phyloP scores from a whole-genome alignment of 2,797 vertebrate genomes.

The Helostoma temminkii region DNA sequence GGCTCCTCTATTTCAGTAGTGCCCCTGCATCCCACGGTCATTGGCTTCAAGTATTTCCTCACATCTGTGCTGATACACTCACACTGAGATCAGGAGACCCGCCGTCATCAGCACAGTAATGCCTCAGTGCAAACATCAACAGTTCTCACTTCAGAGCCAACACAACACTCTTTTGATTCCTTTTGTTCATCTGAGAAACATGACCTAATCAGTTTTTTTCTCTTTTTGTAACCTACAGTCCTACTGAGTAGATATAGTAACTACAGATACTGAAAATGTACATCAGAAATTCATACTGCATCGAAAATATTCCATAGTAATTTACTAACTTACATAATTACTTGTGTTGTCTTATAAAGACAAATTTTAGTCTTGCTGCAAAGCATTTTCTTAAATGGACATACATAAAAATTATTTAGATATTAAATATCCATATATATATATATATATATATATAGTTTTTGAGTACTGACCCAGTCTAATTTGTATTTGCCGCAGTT shows the following conservation, averaged over 20 bases:
- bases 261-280: background rate
- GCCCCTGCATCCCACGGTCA: slow-evolving; percentile 59
- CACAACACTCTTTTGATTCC: slow-evolving; percentile 53
- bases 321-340: too few relatives aligned
- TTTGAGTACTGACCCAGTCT: slow-evolving; percentile 20
- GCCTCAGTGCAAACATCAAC: slow-evolving; percentile 71
- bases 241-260: slow-evolving; percentile 15
- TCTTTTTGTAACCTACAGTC: slow-evolving; percentile 16
- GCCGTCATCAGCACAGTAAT: slow-evolving; percentile 61
- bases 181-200: slow-evolving; percentile 39
- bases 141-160: slow-evolving; percentile 50
- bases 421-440: too few relatives aligned
- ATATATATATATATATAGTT: too few relatives aligned
- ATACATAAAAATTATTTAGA: too few relatives aligned
- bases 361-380: background rate
- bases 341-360: too few relatives aligned
- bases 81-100: slow-evolving; percentile 79
- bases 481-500: slow-evolving; percentile 14
- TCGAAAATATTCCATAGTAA: background rate
- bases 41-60: slow-evolving; percentile 79
- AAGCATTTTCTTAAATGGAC: too few relatives aligned
- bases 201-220: slow-evolving; percentile 35
- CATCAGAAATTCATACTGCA: background rate
- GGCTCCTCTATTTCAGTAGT: slow-evolving; percentile 68
- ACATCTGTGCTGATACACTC: slow-evolving; percentile 73